phyloP scores from a whole-genome alignment of 2,888 invertebrate genomes.

The Tetheella fluctuosa region DNA sequence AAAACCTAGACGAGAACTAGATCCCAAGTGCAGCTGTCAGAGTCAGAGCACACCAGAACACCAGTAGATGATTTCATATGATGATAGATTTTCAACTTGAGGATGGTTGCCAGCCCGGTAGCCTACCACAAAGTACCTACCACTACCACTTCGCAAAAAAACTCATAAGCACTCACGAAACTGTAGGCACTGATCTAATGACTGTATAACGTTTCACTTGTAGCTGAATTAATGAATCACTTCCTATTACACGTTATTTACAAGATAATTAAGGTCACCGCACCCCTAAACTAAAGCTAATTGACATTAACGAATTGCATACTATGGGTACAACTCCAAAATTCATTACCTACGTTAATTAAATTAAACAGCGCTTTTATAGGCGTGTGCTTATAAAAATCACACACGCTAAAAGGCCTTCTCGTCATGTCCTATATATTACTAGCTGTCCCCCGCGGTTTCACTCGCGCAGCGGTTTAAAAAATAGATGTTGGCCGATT shows the following conservation, averaged over 20 bases:
- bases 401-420: not conserved
- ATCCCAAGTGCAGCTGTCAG: no score
- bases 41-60: no score
- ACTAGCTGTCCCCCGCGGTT: no score
- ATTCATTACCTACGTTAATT: conserved; percentile 34
- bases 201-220: not conserved
- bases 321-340: conserved; percentile 18
- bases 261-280: conserved; percentile 21
- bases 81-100: no score
- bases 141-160: no score
- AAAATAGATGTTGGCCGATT: no score
- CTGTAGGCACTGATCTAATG: not conserved
- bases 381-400: conserved; percentile 4
- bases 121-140: no score
- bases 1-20: no score
- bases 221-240: conserved; percentile 9
- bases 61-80: no score
- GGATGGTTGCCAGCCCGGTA: no score
- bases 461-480: no score
- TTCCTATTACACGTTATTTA: conserved; percentile 13
- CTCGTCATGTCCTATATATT: not conserved
- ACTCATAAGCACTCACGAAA: not conserved
- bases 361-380: conserved; percentile 3
- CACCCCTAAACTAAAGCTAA: conserved; percentile 24
- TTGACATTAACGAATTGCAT: conserved; percentile 30